Conservation (phyloP, 2,113 vertebrate species). For the Penelope pileata region DNA sequence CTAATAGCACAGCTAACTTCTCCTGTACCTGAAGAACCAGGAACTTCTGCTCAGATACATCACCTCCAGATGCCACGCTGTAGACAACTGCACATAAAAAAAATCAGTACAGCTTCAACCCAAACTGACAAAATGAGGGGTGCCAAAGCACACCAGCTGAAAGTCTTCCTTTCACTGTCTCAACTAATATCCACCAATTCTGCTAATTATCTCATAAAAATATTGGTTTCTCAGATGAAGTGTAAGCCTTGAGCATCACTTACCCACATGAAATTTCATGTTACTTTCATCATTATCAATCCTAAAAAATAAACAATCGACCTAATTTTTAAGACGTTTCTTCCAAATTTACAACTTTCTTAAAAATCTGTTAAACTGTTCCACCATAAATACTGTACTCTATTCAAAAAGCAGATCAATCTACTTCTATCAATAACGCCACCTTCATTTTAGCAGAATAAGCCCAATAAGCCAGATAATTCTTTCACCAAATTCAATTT, state of each 20-base stretch:
- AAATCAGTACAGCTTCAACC: rapidly evolving
- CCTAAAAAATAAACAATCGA: not conserved
- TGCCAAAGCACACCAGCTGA: not conserved
- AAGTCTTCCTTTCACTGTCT: not conserved
- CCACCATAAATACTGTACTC: not conserved
- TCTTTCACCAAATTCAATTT: not conserved
- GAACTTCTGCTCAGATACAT: not conserved
- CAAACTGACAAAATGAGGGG: not conserved
- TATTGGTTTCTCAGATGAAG: not conserved
- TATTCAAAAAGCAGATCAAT: not conserved
- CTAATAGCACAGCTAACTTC: not conserved
- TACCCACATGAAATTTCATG: not conserved
- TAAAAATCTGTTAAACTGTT: not conserved
- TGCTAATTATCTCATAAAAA: not conserved
- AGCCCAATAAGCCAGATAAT: not conserved
- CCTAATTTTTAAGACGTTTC: not conserved
- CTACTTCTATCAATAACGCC: not conserved
- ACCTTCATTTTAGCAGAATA: not conserved
- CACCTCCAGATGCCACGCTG: not conserved
- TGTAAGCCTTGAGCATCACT: not conserved
- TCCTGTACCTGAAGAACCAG: not conserved
- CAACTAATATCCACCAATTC: not conserved
- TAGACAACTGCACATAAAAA: not conserved
- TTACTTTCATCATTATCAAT: not conserved
- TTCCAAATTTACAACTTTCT: not conserved